These are phyloP conservation scores for Cinara cedri DNA, from an alignment of 2,888 invertebrate species.

Conservation along the genomic window DNA sequence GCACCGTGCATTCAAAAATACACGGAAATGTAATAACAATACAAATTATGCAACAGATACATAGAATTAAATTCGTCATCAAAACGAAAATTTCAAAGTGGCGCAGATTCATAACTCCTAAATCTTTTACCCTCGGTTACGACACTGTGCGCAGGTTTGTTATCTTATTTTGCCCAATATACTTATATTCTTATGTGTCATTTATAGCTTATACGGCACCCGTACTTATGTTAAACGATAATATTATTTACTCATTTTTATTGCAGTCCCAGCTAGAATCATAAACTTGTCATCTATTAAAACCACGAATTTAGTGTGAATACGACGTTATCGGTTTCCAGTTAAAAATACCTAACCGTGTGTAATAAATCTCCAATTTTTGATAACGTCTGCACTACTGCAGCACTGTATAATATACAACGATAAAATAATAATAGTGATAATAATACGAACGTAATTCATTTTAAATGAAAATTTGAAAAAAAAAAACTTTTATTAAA, in stretches of 20 bases:
- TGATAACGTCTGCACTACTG: background rate
- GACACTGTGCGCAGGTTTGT: background rate
- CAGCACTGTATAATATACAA: too few relatives aligned
- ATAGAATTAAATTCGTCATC: too few relatives aligned
- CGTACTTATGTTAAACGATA: background rate
- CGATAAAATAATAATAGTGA: too few relatives aligned
- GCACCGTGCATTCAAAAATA: too few relatives aligned
- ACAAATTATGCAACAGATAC: too few relatives aligned
- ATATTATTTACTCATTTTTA: background rate
- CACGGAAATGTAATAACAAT: too few relatives aligned
- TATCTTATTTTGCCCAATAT: background rate
- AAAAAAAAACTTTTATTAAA: too few relatives aligned
- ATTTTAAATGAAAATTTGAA: too few relatives aligned
- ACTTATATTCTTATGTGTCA: background rate
- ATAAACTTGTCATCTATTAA: slow-evolving; percentile 14
- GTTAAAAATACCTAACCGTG: slow-evolving; percentile 5
- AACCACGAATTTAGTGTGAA: background rate
- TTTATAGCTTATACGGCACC: background rate
- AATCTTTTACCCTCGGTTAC: too few relatives aligned
- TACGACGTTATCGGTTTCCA: background rate
- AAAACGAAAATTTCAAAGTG: too few relatives aligned
- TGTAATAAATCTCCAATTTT: slow-evolving; percentile 7
- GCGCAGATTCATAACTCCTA: too few relatives aligned
- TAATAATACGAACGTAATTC: too few relatives aligned
- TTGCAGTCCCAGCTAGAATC: background rate